Evolutionary conservation across 2,797 vertebrate genomes (phyloP), one percentile per base, ranked within the genome.

Genomic region (Paguma larvata): DNA sequence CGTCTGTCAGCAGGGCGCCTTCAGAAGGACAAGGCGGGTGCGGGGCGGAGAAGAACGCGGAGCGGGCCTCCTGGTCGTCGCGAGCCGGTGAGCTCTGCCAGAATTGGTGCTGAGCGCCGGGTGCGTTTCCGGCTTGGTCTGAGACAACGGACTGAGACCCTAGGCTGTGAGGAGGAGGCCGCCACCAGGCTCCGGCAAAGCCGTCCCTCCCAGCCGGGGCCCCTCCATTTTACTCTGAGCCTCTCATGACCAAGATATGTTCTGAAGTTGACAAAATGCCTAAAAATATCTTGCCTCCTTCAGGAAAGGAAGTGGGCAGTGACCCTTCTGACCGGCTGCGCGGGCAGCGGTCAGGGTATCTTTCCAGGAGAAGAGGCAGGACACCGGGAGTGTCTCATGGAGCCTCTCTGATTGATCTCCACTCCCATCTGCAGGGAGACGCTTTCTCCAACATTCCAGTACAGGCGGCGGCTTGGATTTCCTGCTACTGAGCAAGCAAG

Each of bases 351-450:
- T 10, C 41, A 14, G 56, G 77, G 3, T 19, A 10, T 14, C 46
- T 70, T 41, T 79, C 30, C 18, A 7, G 67, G 30, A 2, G 51
- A 44, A 34, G 15, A 2, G 25, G n/a, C 1, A 0, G 2, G 13
- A 2, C 9, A 8, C 0, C 9, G 3, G 9, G 18, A 16, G 30
- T 25, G 25, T 15, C n/a, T 41, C 0, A 1, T 15, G 19, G 21
- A 34, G n/a, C 18, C 32, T 68, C 38, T 62, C 65, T 38, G 73
- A 34, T 6, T 13, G 4, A 0, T 12, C n/a, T 38, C 32, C 34
- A 2, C 32, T 30, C 18, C 48, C 0, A 0, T 12, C 13, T 23
- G 4, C 6, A 11, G 4, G 0, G 48, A 38, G 16, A 44, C 1
- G 21, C 34, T 51, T 9, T 62, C 44, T 13, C 53, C 15, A 6